Base-by-base conservation (phyloP, 2,888 invertebrate species). In the Cephus pulcher region DNA sequence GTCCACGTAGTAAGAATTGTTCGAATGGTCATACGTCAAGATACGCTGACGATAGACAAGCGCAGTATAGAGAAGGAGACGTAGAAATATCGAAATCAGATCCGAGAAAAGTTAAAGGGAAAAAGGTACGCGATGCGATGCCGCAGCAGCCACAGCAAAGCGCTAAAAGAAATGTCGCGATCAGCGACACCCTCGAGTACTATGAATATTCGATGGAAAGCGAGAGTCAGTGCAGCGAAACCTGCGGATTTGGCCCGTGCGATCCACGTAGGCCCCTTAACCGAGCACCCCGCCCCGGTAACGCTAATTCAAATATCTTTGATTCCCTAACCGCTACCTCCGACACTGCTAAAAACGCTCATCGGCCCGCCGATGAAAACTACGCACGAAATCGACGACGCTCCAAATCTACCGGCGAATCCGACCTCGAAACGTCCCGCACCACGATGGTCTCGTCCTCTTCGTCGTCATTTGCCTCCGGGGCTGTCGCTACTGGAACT, bases 211-310 rank as follows among this genome's bases (percentile, higher is more conserved):
- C 91, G 86, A 91, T 91, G 91, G 91, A 91, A 83, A 91, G 91
- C 88, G 91, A 91, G 87, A 91, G 91, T 88, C 91, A 91, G 85
- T 91, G 91, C 88, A 91, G 91, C 89, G 91, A 91, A 85, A 91
- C 90, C 91, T 91, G 91, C 91, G 91, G 91, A 90, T 91, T 91
- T 91, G 91, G 91, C 91, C 89, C 90, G 90, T 91, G 88, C 89
- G 90, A 90, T 88, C 87, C 91, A 89, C 90, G 90, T 91, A 91
- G 91, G 89, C 89, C 91, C 90, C 88, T 88, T 89, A 91, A 90
- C 86, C 89, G 90, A 90, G 90, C 91, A 90, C 90, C 91, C 91
- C 91, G 89, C 90, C 91, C 91, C 88, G 90, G 91, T 91, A 91
- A 91, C 88, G 91, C 91, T 91, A 91, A 91, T 91, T 90, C 90